Base-by-base conservation (phyloP, 2,113 vertebrate species). In the Zosterops pallidus region DNA sequence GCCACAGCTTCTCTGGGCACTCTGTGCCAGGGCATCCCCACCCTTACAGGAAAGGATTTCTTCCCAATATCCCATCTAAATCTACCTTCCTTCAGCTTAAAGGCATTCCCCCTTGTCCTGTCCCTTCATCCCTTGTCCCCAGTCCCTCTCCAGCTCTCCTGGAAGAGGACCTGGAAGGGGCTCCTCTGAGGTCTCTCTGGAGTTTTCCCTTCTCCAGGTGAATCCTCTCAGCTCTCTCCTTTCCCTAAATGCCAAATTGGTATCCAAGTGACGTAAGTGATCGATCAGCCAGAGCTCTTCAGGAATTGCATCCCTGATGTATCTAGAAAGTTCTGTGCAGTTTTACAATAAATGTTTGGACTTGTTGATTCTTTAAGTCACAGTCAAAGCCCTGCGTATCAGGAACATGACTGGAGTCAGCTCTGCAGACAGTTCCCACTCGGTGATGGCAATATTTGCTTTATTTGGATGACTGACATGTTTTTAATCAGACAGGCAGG, bases 311-410 rank as follows among this genome's bases (percentile, higher is more conserved):
- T 50, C 63, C 28, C 20, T 59, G 12, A 11, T 0, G 0, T 52
- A 8, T 47, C 39, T 47, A 56, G 86, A 84, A 86, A 59, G 39
- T 81, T 55, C 47, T 19, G 4, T 39, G 9, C 21, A 3, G 14
- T 46, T 94, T 53, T 25, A 11, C 2, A 0, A n/a, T 10, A 50
- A 46, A 11, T 35, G 14, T 18, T 70, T 6, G 12, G 64, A 46
- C 23, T 9, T 50, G 79, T 24, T 9, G n/a, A 18, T 60, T 55
- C 39, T 78, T 28, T 22, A 15, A 60, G 56, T 22, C 0, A 0
- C 1, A 2, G 21, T 90, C 62, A 15, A 53, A 85, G 39, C 49
- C 5, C 20, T 0, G 0, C 1, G 2, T 39, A 49, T 55, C 23
- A 23, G 84, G 55, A 64, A 3, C 17, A 3, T 0, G 28, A 9